Base-by-base conservation (phyloP, 2,797 vertebrate species). In the Diplodus puntazzo region DNA sequence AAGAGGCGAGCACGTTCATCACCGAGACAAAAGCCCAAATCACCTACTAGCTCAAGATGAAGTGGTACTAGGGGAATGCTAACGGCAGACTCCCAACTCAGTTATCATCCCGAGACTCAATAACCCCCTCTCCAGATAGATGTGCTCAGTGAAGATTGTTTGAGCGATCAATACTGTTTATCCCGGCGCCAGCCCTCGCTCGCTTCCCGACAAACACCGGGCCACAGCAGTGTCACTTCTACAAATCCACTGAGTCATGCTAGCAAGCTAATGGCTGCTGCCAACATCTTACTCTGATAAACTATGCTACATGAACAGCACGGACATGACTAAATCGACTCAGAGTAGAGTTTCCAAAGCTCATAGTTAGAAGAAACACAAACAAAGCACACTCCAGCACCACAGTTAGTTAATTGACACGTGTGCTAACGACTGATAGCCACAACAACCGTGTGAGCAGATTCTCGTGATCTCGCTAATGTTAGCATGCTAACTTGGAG, bases 211-310 rank as follows among this genome's bases (percentile, higher is more conserved):
- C 70, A 80, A 79, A 73, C 78, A 81, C 49, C n/a, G 75, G 85
- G 88, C 92, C 94, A 92, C 85, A 74, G 77, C 64, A 48, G 64
- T 45, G 79, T 75, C 66, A 81, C 80, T 77, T 58, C 74, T 72
- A 78, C 86, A 94, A 95, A 95, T 95, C 89, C 91, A 96, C 95
- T 92, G 95, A 95, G 95, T 96, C 95, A 96, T 94, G 94, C 95
- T 96, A 95, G 88, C 89, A 82, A 30, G 92, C 90, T 92, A 91
- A 87, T 4, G 45, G 23, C 67, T 48, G 59, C 27, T 57, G 42
- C 73, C 80, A 65, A 20, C 23, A 10, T 20, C 6, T 46, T 2
- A 12, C 10, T 30, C 3, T 46, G 5, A 30, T 30, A 42, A 61
- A 16, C 34, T 6, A 18, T n/a, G 4, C 7, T 57, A 42, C 16